Conservation (phyloP, 2,888 invertebrate species). For the Altica lythri region DNA sequence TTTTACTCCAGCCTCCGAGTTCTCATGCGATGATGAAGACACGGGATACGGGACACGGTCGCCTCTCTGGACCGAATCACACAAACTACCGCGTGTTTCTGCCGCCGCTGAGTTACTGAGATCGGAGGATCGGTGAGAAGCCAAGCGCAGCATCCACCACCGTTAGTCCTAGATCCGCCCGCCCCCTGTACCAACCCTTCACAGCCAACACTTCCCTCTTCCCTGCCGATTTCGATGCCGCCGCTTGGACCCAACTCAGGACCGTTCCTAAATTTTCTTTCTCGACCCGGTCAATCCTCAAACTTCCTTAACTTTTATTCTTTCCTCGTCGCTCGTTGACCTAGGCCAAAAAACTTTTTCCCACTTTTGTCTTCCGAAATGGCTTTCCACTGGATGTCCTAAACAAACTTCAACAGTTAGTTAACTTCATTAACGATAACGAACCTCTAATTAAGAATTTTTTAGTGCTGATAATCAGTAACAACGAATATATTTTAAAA, state of each 20-base stretch:
- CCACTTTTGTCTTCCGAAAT: not conserved
- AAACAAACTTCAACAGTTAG: conserved; percentile 3
- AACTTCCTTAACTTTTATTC: not conserved
- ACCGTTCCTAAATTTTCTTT: conserved; percentile 29
- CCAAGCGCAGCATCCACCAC: conserved; percentile 61
- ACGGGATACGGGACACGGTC: conserved; percentile 39
- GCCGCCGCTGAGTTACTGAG: conserved; percentile 49
- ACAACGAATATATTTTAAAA: too few relatives aligned
- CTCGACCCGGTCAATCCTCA: not conserved
- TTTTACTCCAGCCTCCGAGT: conserved; percentile 48
- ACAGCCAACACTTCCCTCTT: conserved; percentile 38
- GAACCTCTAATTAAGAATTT: conserved; percentile 4
- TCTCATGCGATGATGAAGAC: conserved; percentile 31
- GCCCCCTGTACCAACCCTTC: conserved; percentile 41
- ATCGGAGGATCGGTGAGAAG: conserved; percentile 39
- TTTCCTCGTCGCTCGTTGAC: not conserved
- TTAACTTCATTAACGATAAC: not conserved
- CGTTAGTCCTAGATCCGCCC: conserved; percentile 43
- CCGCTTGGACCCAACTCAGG: conserved; percentile 37
- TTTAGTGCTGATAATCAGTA: too few relatives aligned
- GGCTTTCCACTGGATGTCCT: conserved; percentile 3
- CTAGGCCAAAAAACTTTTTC: not conserved
- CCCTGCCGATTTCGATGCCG: conserved; percentile 24
- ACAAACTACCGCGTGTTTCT: conserved; percentile 45
- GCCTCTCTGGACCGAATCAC: conserved; percentile 52